Evolutionary conservation across 2,888 invertebrate species (phyloP), one percentile per base, ranked within the genome.

Genomic region (Cheilosia grossa): DNA sequence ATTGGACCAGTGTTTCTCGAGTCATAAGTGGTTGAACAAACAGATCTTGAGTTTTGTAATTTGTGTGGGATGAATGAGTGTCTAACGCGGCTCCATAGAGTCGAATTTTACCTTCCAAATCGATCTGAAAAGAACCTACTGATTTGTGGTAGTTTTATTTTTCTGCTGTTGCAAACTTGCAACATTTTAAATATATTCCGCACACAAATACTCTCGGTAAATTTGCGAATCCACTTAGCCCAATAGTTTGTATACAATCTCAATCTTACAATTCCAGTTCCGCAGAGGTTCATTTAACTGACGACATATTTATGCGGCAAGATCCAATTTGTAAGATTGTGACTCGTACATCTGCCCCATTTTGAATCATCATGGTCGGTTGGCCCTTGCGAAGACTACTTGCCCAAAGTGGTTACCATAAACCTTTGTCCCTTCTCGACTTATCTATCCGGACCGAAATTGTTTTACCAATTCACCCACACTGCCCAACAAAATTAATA

Each of bases 251-350:
- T 13, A n/a, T n/a, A 13, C 4, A 37, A 37, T 37, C 37, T 37
- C 37, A 37, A 37, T 37, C 13, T 37, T 4, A 37, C 37, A 13
- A 37, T 37, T 2, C 24, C 27, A 10, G 59, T 51, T 70, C 63
- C 58, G 24, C 44, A 49, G 47, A 67, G 21, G 61, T 81, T 81
- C 85, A 70, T 85, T 75, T 61, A 61, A 61, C 72, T 72, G 85
- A 85, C 81, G 85, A 85, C 85, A 85, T 85, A 85, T 81, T 85
- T 85, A 85, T 85, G 81, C 81, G 56, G 75, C 72, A 77, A 77
- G 81, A 85, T 85, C 85, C 85, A 77, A 85, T 85, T 85, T 81
- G 70, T 81, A 58, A 80, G 85, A 85, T 85, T 85, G 75, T 75
- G 85, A 70, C 64, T 70, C 66, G 19, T 58, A 63, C 40, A 63